phyloP scores from a whole-genome alignment of 2,113 vertebrate species.

The Oenanthe melanoleuca region DNA sequence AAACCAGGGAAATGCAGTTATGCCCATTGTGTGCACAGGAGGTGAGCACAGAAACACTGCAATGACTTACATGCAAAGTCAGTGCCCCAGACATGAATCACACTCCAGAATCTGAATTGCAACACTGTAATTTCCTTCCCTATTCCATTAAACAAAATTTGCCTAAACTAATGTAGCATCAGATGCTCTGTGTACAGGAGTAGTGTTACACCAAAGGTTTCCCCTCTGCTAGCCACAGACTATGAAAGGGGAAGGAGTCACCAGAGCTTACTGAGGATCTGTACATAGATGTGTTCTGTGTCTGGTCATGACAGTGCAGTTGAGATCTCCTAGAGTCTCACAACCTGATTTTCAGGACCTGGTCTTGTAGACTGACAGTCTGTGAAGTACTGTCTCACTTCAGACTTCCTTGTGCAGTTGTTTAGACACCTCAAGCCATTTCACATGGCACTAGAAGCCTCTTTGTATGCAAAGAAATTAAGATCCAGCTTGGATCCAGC shows the following conservation, averaged over 20 bases:
- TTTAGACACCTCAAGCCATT: neutral
- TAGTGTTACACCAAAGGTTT: neutral
- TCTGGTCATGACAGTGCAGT: neutral
- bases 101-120: neutral
- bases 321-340: neutral
- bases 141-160: neutral
- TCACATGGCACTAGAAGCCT: neutral
- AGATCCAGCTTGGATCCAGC: neutral
- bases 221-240: neutral
- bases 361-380: neutral
- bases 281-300: too few relatives aligned
- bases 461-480: neutral
- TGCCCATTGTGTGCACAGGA: neutral
- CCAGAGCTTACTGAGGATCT: neutral
- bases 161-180: neutral
- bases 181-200: neutral
- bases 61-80: neutral
- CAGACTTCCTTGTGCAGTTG: neutral
- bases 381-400: neutral
- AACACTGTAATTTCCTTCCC: neutral
- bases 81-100: neutral
- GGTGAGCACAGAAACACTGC: neutral
- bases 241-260: neutral
- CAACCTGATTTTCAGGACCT: neutral
- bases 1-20: neutral